Base-by-base conservation (phyloP, 2,888 invertebrate genomes). In the Pyrrhia umbra region DNA sequence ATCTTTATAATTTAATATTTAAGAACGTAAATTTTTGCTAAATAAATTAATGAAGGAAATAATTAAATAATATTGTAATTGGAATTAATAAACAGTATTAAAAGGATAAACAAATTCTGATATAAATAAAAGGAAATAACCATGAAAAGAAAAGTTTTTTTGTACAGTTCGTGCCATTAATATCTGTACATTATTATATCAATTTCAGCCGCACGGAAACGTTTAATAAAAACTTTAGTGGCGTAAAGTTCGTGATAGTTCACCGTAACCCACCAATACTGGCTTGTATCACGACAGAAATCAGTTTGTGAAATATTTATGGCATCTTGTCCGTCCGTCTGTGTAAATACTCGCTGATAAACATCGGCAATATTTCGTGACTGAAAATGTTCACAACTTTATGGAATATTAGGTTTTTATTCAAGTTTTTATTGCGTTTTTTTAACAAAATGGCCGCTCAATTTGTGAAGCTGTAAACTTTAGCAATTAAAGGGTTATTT, bases 231-330 rank as follows among this genome's bases (percentile, higher is more conserved):
- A 76, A 58, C 46, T 61, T 67, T 55, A 21, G 34, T n/a, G 20
- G 34, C 8, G 42, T 37, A 49, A 51, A 63, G 39, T 62, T 51
- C 79, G 74, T 79, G 80, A 52, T 59, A 46, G 16, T 27, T 51
- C 37, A 43, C 30, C 46, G 52, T 74, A 64, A 75, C 52, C 42
- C 25, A n/a, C 21, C 51, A 8, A 73, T 68, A 82, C 58, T 77
- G 64, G 64, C 34, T 59, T 18, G 8, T 59, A 64, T 74, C 83
- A 83, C 71, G 81, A 62, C 57, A 81, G 54, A 69, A 71, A 78
- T 75, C 82, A 81, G 75, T 83, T 81, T 70, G 30, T 58, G 62
- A 65, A 76, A 73, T 76, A 77, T 83, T 79, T 80, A 75, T 46
- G 64, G 34, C 60, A 74, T 69, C 64, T 68, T 57, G 50, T 63